Evolutionary conservation across 1,140 invertebrate genomes (phyloP).

Genomic region (Ceratitis capitata): DNA sequence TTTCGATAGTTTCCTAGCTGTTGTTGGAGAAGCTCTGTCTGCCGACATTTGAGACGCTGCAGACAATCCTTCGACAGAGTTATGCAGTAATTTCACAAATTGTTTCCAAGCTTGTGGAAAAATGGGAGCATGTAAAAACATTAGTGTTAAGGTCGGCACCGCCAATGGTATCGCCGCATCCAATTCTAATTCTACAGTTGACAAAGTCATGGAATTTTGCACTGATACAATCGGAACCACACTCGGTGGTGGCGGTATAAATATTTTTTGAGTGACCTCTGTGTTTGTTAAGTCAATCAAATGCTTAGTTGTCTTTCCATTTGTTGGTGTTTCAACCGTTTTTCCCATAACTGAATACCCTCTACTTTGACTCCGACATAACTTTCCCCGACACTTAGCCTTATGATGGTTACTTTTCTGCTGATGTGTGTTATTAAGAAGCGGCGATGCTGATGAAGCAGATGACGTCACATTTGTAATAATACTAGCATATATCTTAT

Average conservation of each 20-base stretch:
- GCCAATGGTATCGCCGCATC: not conserved
- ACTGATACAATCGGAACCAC: not conserved
- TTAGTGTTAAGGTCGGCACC: not conserved
- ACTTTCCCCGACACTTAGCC: not conserved
- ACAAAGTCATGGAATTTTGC: not conserved
- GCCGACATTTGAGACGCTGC: not conserved
- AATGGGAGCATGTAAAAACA: not conserved
- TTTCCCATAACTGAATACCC: not conserved
- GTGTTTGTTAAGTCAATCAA: not conserved
- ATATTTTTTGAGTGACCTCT: not conserved
- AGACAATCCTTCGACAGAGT: not conserved
- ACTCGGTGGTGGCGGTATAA: not conserved
- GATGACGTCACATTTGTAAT: not conserved
- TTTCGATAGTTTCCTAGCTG: not conserved
- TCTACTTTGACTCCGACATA: not conserved
- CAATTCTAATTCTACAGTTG: not conserved
- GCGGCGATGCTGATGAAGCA: not conserved
- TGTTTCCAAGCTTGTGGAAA: not conserved
- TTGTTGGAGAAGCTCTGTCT: not conserved
- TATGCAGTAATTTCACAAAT: not conserved
- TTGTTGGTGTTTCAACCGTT: not conserved
- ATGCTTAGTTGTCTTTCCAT: not conserved
- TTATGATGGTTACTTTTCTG: not conserved
- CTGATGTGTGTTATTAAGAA: not conserved
- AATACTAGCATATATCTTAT: not conserved